Conservation (phyloP, 2,113 vertebrate genomes). For the Pseudorasbora parva region DNA sequence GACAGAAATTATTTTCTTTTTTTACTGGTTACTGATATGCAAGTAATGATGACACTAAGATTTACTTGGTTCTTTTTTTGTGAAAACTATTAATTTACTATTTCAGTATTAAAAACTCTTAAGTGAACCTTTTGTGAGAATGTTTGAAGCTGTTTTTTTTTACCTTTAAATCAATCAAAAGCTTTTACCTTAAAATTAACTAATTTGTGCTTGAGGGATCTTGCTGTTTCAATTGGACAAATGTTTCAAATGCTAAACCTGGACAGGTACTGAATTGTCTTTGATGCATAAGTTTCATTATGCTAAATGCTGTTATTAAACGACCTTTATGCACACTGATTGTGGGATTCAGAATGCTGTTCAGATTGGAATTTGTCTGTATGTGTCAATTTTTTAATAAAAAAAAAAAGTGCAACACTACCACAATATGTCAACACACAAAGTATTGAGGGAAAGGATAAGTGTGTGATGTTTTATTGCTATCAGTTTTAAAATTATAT, state of each 20-base stretch:
- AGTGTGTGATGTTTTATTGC: conserved; percentile 70
- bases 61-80: no score
- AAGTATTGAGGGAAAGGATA: background rate
- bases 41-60: background rate
- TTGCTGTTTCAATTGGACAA: background rate
- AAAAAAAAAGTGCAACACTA: conserved; percentile 2
- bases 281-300: conserved; percentile 41
- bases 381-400: conserved; percentile 11
- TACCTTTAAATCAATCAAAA: background rate
- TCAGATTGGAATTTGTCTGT: background rate
- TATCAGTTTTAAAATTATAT: conserved; percentile 56
- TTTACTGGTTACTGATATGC: background rate
- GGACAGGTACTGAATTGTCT: background rate
- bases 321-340: conserved; percentile 6
- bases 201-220: background rate
- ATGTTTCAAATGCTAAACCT: background rate
- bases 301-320: background rate
- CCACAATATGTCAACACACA: background rate
- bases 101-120: background rate
- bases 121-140: background rate
- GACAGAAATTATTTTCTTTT: background rate
- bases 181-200: background rate
- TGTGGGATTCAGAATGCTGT: background rate
- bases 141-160: background rate
- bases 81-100: no score